Evolutionary conservation across 2,113 vertebrate genomes (phyloP).

Genomic region (Anolis sagrei): DNA sequence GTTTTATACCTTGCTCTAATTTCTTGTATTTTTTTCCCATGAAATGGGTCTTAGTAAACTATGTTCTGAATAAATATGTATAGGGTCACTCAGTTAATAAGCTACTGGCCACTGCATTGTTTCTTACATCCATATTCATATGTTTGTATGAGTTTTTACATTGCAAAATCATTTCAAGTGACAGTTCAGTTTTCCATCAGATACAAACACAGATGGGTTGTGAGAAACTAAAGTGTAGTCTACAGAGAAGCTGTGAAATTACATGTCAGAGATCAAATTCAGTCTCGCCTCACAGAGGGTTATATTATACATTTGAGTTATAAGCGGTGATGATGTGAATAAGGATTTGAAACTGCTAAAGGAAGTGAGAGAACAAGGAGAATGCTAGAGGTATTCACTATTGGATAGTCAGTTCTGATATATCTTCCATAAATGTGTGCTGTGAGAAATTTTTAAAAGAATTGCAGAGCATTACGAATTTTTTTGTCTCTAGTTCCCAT

Average conservation of each 20-base stretch:
- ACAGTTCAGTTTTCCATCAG: constrained; percentile 1
- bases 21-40: background rate
- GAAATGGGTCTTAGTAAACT: background rate
- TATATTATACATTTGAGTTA: background rate
- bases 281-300: background rate
- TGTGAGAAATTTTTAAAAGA: background rate
- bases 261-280: constrained; percentile 30
- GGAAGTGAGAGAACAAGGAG: background rate
- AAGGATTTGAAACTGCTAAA: constrained; percentile 6
- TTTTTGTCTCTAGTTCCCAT: background rate
- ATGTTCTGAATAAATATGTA: background rate
- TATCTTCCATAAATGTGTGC: background rate
- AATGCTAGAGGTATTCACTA: background rate
- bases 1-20: background rate
- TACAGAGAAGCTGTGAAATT: constrained; percentile 14
- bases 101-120: constrained; percentile 15
- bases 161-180: constrained; percentile 17
- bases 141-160: constrained; percentile 7
- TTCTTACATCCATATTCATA: constrained; percentile 2
- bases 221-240: constrained; percentile 14
- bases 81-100: constrained; percentile 3
- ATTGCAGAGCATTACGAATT: background rate
- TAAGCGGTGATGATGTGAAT: constrained; percentile 1
- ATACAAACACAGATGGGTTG: constrained; percentile 3
- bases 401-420: background rate